Evolutionary conservation across 1,140 invertebrate species (phyloP).

Genomic region (Alviniconcha marisindica): DNA sequence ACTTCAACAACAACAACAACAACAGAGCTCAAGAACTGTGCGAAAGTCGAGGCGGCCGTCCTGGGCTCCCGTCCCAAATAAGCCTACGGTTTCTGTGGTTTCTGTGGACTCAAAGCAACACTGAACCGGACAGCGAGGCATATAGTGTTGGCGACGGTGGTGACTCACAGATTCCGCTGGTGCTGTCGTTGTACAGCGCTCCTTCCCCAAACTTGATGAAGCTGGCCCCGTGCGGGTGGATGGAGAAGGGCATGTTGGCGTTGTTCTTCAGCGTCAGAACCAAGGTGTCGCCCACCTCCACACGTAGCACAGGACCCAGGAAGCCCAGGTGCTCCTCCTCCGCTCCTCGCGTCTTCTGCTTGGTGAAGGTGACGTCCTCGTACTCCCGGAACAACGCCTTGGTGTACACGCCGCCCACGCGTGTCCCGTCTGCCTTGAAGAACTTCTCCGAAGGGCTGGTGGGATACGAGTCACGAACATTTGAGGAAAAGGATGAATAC

Average conservation of each 20-base stretch:
- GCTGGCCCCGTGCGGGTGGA: conserved; percentile 56
- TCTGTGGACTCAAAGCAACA: too few species aligned
- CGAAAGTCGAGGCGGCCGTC: too few species aligned
- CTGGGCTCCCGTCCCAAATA: too few species aligned
- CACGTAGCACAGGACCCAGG: conserved; percentile 65
- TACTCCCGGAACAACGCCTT: conserved; percentile 63
- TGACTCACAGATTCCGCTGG: not conserved
- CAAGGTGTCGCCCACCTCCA: conserved; percentile 64
- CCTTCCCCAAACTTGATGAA: conserved; percentile 54
- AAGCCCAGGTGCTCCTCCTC: conserved; percentile 61
- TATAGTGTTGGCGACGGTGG: too few species aligned
- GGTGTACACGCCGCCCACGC: conserved; percentile 58
- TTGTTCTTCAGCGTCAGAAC: conserved; percentile 50
- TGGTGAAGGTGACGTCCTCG: conserved; percentile 55
- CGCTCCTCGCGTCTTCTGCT: conserved; percentile 40
- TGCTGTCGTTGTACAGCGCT: conserved; percentile 30
- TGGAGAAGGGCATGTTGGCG: conserved; percentile 46
- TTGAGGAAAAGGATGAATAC: too few species aligned
- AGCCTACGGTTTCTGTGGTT: too few species aligned
- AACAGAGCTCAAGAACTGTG: too few species aligned
- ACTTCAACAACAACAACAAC: too few species aligned
- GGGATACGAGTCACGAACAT: too few species aligned
- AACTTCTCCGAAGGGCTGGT: conserved; percentile 31
- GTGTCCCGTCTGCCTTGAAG: conserved; percentile 39
- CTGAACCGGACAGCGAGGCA: too few species aligned